Conservation (phyloP, 92 coral and sea anemone genomes). For the Umimayanthus kanabou region DNA sequence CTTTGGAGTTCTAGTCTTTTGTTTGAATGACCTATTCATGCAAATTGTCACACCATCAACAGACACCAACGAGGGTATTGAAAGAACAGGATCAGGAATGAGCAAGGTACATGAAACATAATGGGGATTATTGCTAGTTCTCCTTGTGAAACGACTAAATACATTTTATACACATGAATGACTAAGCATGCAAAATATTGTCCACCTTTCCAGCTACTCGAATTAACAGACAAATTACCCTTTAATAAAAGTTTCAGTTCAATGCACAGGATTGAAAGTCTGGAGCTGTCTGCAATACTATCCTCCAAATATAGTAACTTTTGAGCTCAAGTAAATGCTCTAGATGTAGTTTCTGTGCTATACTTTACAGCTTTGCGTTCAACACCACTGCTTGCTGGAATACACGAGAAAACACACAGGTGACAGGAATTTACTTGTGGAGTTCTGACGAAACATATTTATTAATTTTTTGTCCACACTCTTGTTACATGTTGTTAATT, state of each 20-base stretch:
- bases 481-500: background rate
- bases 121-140: too few relatives aligned
- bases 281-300: background rate
- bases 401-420: background rate
- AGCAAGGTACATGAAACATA: background rate
- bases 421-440: background rate
- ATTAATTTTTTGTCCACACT: background rate
- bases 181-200: slow-evolving; percentile 25
- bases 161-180: background rate
- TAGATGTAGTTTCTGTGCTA: background rate
- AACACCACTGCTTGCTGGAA: background rate
- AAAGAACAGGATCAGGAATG: slow-evolving; percentile 2
- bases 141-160: background rate
- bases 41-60: slow-evolving; percentile 28
- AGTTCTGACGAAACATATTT: background rate
- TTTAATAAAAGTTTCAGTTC: slow-evolving; percentile 25
- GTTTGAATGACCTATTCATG: background rate
- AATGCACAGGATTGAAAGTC: slow-evolving; percentile 22
- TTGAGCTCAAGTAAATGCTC: background rate
- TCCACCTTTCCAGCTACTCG: background rate
- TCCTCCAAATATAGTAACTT: background rate
- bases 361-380: background rate
- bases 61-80: background rate
- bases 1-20: background rate
- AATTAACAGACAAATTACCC: slow-evolving; percentile 21